Evolutionary conservation across 1,140 invertebrate genomes (phyloP), one percentile per base, ranked within the genome.

Genomic region (Hylaeus volcanicus): DNA sequence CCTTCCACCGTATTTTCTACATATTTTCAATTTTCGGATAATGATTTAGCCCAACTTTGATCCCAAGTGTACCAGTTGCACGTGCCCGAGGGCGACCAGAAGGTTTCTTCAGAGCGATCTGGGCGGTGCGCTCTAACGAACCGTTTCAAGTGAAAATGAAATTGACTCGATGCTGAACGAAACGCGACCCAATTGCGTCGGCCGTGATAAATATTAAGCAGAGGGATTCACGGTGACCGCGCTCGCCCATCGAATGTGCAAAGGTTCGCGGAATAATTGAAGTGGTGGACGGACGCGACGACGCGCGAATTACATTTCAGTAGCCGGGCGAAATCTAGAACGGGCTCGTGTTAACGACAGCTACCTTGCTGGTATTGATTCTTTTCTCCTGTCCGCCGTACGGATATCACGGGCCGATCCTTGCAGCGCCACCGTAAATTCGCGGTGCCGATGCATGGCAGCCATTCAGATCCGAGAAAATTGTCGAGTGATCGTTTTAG

Each of bases 61-160:
- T 26, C 26, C 26, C 26, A 26, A 26, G 26, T 26, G 26, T 26
- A 26, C 26, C 26, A 26, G 26, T 26, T 26, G 26, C 74, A 65
- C 66, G 43, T 61, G 66, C 64, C 63, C 11, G 55, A 15, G 74
- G 61, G 66, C 72, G 48, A 61, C 60, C 74, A 71, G 68, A 74
- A 55, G 71, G 72, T 80, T 74, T 80, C 60, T 26, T 26, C 26
- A 26, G 60, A 80, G 63, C 39, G 78, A 3, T 60, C 14, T 58
- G 74, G 37, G 53, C 41, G 53, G n/a, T 26, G 12, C 15, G 51
- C 26, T 43, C 53, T 74, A 74, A 74, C 74, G 61, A 80, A 80
- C 78, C 66, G 66, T 80, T 80, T 74, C 78, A 63, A 66, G 78
- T 51, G 55, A 71, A 74, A 80, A 74, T 66, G 66, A 80, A 61